Conservation (phyloP, 2,113 vertebrate genomes). For the Tachuris rubrigastra region DNA sequence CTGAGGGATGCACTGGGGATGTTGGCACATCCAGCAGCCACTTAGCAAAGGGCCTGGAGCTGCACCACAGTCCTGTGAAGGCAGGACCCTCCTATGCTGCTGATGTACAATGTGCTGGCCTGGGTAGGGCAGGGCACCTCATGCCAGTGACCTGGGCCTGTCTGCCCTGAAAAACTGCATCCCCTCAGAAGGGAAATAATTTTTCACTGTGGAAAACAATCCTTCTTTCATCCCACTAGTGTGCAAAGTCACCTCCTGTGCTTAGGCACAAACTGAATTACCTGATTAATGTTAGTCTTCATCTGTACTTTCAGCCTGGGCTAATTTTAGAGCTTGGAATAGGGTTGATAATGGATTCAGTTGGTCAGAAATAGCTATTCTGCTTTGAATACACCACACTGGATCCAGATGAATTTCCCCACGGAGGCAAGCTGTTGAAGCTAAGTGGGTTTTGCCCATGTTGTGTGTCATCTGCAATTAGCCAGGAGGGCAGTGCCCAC, state of each 20-base stretch:
- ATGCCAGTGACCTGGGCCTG: neutral
- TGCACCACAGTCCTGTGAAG: accelerated
- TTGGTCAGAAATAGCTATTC: conserved; percentile 30
- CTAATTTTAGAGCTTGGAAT: conserved; percentile 23
- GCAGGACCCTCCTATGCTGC: neutral
- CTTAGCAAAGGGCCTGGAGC: neutral
- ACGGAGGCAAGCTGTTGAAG: neutral
- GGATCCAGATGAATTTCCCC: neutral
- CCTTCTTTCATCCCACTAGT: neutral
- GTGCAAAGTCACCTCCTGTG: neutral
- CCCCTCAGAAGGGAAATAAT: neutral
- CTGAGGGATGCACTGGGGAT: neutral
- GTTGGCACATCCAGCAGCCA: neutral
- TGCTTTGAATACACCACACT: neutral
- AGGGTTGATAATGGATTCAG: neutral
- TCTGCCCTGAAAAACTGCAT: neutral
- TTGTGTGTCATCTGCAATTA: neutral
- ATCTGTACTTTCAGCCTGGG: neutral
- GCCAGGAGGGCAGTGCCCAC: neutral
- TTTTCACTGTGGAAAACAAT: neutral
- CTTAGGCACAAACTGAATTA: neutral
- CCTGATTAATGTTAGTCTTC: neutral
- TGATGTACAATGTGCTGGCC: neutral
- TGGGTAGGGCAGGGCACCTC: neutral
- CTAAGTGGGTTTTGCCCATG: neutral